These are phyloP conservation scores for Cryptoblepharus egeriae DNA, from an alignment of 2,797 vertebrate genomes.

Conservation along the genomic window DNA sequence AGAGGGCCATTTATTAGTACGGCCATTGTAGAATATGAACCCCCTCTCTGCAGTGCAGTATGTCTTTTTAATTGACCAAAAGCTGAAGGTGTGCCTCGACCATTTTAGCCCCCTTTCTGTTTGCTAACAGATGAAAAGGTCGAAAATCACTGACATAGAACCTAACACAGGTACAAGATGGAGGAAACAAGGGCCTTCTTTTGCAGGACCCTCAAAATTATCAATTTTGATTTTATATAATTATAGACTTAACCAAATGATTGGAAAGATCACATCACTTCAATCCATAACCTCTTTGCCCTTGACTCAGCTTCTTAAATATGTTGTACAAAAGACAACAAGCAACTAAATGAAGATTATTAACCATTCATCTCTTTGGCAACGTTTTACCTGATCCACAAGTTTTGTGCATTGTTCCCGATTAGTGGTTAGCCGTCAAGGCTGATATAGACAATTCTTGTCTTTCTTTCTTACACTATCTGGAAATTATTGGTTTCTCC, in stretches of 20 bases:
- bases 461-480: background rate
- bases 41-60: too few relatives aligned
- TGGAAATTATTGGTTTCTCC: background rate
- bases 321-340: background rate
- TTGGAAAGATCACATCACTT: background rate
- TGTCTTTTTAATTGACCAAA: too few relatives aligned
- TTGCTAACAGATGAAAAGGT: too few relatives aligned
- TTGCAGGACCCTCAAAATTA: too few relatives aligned
- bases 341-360: background rate
- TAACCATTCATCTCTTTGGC: background rate
- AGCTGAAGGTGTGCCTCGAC: too few relatives aligned
- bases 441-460: background rate
- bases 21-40: too few relatives aligned
- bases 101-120: too few relatives aligned
- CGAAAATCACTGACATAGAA: too few relatives aligned
- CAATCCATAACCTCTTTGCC: background rate
- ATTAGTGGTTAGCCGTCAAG: accelerated
- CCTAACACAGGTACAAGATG: too few relatives aligned
- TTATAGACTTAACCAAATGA: background rate
- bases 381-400: background rate
- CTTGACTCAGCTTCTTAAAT: background rate
- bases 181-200: too few relatives aligned
- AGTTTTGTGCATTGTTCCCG: background rate
- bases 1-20: too few relatives aligned
- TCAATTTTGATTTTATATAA: background rate